Conservation (phyloP, 2,797 vertebrate genomes). For the Enoplosus armatus region DNA sequence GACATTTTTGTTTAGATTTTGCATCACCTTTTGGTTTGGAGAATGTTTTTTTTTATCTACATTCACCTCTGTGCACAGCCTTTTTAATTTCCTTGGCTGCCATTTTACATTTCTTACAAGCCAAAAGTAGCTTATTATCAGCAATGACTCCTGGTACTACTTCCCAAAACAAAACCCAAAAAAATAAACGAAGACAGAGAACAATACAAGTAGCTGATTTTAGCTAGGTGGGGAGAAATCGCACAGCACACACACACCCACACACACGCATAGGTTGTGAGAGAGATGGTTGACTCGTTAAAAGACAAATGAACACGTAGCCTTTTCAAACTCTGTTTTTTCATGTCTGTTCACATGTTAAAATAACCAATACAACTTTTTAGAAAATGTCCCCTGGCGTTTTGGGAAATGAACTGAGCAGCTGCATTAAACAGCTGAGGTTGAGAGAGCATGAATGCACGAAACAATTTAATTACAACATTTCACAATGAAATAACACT, state of each 20-base stretch:
- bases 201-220: slow-evolving; percentile 13
- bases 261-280: slow-evolving; percentile 28
- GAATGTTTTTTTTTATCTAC: slow-evolving; percentile 27
- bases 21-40: slow-evolving; percentile 19
- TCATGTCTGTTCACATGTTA: background rate
- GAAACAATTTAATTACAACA: slow-evolving; percentile 4
- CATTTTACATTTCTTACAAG: slow-evolving; percentile 26
- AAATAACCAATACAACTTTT: background rate
- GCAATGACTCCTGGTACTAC: background rate
- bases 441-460: background rate
- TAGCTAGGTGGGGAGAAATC: slow-evolving; percentile 16
- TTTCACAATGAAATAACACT: slow-evolving; percentile 33
- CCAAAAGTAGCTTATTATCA: slow-evolving; percentile 29
- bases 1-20: slow-evolving; percentile 39
- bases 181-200: background rate
- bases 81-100: slow-evolving; percentile 22
- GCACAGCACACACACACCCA: slow-evolving; percentile 26
- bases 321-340: slow-evolving; percentile 21
- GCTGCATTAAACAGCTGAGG: slow-evolving; percentile 5
- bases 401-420: slow-evolving; percentile 18
- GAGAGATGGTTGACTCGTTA: background rate
- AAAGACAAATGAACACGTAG: slow-evolving; percentile 9
- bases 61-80: slow-evolving; percentile 15
- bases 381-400: background rate
- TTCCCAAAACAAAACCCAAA: background rate